Conservation (phyloP, 2,888 invertebrate genomes). For the Mesorhabditis belari region DNA sequence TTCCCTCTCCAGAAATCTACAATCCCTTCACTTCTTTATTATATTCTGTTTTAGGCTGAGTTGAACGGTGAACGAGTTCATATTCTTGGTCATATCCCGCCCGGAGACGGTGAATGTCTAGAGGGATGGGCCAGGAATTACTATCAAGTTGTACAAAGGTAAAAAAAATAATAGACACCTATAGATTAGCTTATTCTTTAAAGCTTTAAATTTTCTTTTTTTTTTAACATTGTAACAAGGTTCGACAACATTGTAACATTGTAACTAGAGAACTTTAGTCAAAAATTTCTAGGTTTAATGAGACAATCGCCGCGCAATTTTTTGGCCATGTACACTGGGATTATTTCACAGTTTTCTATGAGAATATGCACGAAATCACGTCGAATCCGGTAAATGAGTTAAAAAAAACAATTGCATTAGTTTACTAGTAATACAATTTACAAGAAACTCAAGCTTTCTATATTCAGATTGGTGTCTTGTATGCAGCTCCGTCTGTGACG, state of each 20-base stretch:
- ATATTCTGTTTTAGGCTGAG: slow-evolving; percentile 68
- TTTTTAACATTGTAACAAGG: too few species aligned
- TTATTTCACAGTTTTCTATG: slow-evolving; percentile 75
- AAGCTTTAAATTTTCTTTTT: too few species aligned
- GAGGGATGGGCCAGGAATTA: slow-evolving; percentile 77
- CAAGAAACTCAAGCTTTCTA: neutral
- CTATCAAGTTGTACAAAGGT: slow-evolving; percentile 56
- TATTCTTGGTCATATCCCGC: slow-evolving; percentile 75
- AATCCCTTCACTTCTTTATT: too few species aligned
- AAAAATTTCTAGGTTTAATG: slow-evolving; percentile 64
- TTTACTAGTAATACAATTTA: neutral
- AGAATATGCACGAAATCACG: slow-evolving; percentile 56
- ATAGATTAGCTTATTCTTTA: too few species aligned
- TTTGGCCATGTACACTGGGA: slow-evolving; percentile 88
- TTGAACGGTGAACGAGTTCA: slow-evolving; percentile 68
- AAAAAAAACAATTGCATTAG: too few species aligned
- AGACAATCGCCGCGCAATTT: slow-evolving; percentile 72
- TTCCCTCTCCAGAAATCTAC: too few species aligned
- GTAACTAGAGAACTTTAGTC: neutral
- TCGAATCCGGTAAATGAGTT: slow-evolving; percentile 58
- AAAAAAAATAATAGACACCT: too few species aligned
- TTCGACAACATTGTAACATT: too few species aligned
- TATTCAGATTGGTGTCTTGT: slow-evolving; percentile 57
- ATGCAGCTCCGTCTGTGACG: slow-evolving; percentile 56
- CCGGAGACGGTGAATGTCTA: slow-evolving; percentile 67